A percentile compares a stretch with the other conserved stretches of the same genome.
Conservation (phyloP, 2,888 invertebrate species). For the Ctena decussata region DNA sequence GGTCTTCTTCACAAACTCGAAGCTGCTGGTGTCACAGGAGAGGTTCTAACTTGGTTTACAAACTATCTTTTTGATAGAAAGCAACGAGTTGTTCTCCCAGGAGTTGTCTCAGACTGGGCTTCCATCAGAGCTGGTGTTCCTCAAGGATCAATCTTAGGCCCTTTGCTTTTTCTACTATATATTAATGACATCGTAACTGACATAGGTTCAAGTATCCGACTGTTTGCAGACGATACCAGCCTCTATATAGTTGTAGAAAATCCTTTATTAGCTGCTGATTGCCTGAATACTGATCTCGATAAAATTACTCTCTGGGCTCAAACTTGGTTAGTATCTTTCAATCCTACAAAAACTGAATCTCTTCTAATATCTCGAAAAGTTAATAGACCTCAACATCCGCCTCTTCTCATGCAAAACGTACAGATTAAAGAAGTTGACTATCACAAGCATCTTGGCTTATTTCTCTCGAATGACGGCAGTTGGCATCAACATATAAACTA, state of each 20-base stretch:
- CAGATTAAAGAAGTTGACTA: no score
- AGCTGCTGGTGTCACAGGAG: background rate
- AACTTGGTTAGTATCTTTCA: no score
- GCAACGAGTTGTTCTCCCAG: background rate
- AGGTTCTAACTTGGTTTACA: no score
- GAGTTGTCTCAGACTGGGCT: background rate
- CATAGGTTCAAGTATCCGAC: background rate
- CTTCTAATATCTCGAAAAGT: background rate
- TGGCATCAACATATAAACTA: no score
- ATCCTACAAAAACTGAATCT: background rate
- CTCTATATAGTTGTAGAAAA: background rate
- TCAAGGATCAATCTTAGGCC: no score
- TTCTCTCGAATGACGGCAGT: no score
- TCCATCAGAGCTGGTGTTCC: background rate
- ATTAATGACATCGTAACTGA: background rate
- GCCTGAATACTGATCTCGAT: no score
- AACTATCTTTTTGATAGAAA: background rate
- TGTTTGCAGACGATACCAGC: background rate
- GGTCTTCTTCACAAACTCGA: background rate
- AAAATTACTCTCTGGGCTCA: no score
- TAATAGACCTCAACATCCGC: background rate
- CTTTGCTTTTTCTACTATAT: background rate
- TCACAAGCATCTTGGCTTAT: background rate
- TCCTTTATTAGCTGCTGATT: background rate
- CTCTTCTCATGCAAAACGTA: background rate